Evolutionary conservation across 53 echinoderm and acorn worm genomes (phyloP), one percentile per base, ranked within the genome.

Genomic region (Echinometra lucunter): DNA sequence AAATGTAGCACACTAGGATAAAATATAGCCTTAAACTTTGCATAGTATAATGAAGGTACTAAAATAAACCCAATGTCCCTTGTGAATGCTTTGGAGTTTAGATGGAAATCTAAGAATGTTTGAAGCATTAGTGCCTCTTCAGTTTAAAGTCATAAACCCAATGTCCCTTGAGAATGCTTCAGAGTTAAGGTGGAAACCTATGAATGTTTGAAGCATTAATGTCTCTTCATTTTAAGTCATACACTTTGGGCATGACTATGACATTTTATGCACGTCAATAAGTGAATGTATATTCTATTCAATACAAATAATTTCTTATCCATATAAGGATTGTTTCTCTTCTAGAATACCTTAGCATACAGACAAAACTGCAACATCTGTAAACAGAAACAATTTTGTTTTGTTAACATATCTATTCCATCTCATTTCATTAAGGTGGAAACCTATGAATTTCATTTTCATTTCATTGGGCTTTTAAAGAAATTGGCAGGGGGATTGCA

Each of bases 11-110:
- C 85, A 85, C 85, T 85, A 49, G 85, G 28, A 85, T 85, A 30
- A 85, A 30, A 85, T 85, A 85, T 85, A 85, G 85, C 85, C 85
- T 49, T 85, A 47, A 45, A 85, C n/a, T 85, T 47, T 85, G 85
- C 85, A 85, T 85, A 85, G 85, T 85, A 1, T 85, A 45, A n/a
- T 27, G 28, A 85, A 28, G 37, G 19, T 47, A 28, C 37, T 49
- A 47, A 49, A 49, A 11, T 49, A 27, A n/a, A n/a, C n/a, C 30
- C 30, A 47, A 83, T 85, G n/a, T 47, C 30, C 49, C n/a, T 27
- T 3, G 17, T 18, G 6, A 78, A 78, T 53, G 53, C 53, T 53
- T 53, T 13, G 53, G 53, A 25, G 81, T 44, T n/a, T n/a, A n/a
- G n/a, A n/a, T n/a, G n/a, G n/a, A n/a, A n/a, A n/a, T n/a, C 78